Conservation (phyloP, 2,797 vertebrate species). For the Pseudochirops cupreus region DNA sequence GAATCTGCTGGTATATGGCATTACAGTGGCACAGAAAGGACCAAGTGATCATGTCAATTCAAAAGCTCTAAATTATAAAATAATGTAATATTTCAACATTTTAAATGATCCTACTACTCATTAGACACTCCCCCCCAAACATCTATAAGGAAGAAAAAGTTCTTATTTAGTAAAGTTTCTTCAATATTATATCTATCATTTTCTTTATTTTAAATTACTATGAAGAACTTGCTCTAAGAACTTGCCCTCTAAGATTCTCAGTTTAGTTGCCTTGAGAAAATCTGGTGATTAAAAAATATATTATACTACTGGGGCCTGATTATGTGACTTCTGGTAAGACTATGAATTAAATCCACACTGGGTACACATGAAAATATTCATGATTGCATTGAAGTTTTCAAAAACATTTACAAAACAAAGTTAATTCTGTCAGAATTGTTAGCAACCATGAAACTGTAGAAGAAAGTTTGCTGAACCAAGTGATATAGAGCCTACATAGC, state of each 20-base stretch:
- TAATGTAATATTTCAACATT: too few species aligned
- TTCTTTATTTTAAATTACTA: conserved; percentile 62
- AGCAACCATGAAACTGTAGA: not conserved
- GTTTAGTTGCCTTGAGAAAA: conserved; percentile 52
- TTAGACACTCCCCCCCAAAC: not conserved
- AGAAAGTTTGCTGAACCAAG: conserved; percentile 35
- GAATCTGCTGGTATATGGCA: too few species aligned
- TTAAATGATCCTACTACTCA: not conserved
- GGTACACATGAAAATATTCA: conserved; percentile 6
- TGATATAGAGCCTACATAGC: not conserved
- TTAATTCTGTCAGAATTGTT: conserved; percentile 5
- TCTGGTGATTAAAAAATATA: conserved; percentile 41
- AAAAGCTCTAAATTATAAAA: too few species aligned
- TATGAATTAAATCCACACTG: not conserved
- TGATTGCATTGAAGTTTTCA: conserved; percentile 16
- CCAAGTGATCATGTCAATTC: too few species aligned
- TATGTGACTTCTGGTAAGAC: conserved; percentile 34
- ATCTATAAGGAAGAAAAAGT: not conserved
- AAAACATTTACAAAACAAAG: conserved; percentile 43
- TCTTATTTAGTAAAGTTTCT: not conserved
- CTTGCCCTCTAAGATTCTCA: conserved; percentile 19
- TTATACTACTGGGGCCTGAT: not conserved
- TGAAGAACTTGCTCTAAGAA: conserved; percentile 58
- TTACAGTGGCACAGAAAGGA: too few species aligned
- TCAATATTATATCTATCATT: not conserved